A percentile compares a stretch with the other conserved stretches of the same genome.
phyloP scores from a whole-genome alignment of 2,797 vertebrate genomes.

The Manis pentadactyla region DNA sequence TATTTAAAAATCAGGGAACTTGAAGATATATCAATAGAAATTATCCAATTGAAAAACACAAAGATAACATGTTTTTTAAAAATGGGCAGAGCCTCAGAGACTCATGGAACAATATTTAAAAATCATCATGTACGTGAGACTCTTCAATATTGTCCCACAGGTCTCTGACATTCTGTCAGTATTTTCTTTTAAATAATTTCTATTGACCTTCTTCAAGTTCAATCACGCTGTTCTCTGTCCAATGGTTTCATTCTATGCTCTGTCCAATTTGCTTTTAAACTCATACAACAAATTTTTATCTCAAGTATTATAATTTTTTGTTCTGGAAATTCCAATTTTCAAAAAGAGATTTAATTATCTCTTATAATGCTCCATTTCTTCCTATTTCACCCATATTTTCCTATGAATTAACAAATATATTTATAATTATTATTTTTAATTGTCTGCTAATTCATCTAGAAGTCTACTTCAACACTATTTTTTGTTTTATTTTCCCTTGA shows the following conservation, averaged over 20 bases:
- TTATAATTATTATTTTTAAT: too few species aligned
- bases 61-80: neutral
- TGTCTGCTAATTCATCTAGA: too few species aligned
- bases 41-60: neutral
- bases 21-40: neutral
- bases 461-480: too few species aligned
- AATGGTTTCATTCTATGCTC: neutral
- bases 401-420: too few species aligned
- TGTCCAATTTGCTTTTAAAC: neutral
- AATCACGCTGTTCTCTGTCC: too few species aligned
- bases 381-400: neutral
- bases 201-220: too few species aligned
- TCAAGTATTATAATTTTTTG: neutral
- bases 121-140: too few species aligned
- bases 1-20: neutral
- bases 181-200: too few species aligned
- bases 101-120: too few species aligned
- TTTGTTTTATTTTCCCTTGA: neutral
- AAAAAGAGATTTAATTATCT: neutral
- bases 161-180: too few species aligned
- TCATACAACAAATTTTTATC: too few species aligned
- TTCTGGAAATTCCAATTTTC: neutral
- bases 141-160: too few species aligned
- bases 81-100: neutral
- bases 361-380: neutral